Evolutionary conservation across 2,888 invertebrate genomes (phyloP).

Genomic region (Dryobota labecula): DNA sequence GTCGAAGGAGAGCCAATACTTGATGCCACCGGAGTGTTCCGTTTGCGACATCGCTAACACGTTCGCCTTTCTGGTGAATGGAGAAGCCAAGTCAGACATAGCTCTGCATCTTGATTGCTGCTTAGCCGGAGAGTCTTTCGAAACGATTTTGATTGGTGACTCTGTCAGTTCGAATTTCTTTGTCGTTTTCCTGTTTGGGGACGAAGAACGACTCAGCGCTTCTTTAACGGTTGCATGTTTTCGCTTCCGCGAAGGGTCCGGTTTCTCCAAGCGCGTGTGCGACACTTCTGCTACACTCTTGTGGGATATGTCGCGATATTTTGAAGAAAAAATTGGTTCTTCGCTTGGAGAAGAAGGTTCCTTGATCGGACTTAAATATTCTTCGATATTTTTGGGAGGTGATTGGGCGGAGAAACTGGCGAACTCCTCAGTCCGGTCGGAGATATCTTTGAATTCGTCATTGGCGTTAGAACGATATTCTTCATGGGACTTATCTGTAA

Average conservation of each 20-base stretch:
- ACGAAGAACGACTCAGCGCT: slow-evolving; percentile 69
- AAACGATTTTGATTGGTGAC: slow-evolving; percentile 77
- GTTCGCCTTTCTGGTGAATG: slow-evolving; percentile 78
- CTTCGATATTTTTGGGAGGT: slow-evolving; percentile 17
- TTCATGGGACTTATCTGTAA: slow-evolving; percentile 9
- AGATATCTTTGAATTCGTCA: slow-evolving; percentile 50
- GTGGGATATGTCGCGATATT: slow-evolving; percentile 45
- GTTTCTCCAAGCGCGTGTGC: background rate
- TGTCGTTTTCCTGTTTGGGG: slow-evolving; percentile 70
- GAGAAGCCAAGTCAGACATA: slow-evolving; percentile 69
- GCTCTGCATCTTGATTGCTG: slow-evolving; percentile 35
- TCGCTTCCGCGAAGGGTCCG: background rate
- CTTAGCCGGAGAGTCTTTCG: slow-evolving; percentile 75
- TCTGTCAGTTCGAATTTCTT: slow-evolving; percentile 74
- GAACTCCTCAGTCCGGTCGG: slow-evolving; percentile 31
- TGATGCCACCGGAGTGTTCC: slow-evolving; percentile 82
- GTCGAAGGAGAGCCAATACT: slow-evolving; percentile 88
- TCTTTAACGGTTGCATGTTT: slow-evolving; percentile 33
- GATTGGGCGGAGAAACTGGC: slow-evolving; percentile 36
- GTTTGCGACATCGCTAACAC: slow-evolving; percentile 86
- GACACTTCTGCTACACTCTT: background rate
- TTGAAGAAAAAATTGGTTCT: slow-evolving; percentile 35
- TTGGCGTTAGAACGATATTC: slow-evolving; percentile 25
- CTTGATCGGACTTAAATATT: slow-evolving; percentile 43
- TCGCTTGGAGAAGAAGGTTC: slow-evolving; percentile 39